Evolutionary conservation across 2,797 vertebrate genomes (phyloP), one percentile per base, ranked within the genome.

Genomic region (Argya squamiceps): DNA sequence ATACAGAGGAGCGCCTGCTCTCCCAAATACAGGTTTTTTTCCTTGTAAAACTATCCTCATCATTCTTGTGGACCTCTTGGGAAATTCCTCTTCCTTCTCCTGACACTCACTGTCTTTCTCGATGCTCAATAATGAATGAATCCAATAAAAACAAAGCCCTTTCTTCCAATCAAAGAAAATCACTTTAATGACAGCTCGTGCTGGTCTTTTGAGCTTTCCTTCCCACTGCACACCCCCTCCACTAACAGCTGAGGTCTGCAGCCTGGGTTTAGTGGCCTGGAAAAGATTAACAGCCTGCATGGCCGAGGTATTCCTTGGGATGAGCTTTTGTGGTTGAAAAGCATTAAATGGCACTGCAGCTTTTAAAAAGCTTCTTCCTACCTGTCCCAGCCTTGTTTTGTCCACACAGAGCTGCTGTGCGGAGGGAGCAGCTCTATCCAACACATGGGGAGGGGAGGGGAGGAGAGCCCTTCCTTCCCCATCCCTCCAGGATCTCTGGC

Each of bases 231-330:
- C 56, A 12, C 47, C 9, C 50, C 68, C 34, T 84, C 18, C 39
- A 62, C 76, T 94, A 90, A 93, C 82, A 96, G 67, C 65, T 6
- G 3, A 68, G 71, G 67, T 59, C 84, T 74, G 78, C 78, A 82
- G 86, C 86, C 78, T 1, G 8, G 55, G 76, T 90, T 95, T 86
- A 53, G 89, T 69, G 83, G 92, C 81, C 68, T 92, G 86, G 79
- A 77, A 85, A 64, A 92, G 50, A 81, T 80, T 93, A 93, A 94
- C 92, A 77, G 46, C 85, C 64, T 89, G 94, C 97, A 93, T 84
- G 92, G 94, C 87, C 39, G 0, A 74, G 67, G 69, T 86, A 18
- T 80, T 70, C 70, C 77, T 91, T 82, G 86, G 89, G 83, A 87
- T 3, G 60, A 90, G 67, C 88, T 96, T 76, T 70, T 65, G 56